Evolutionary conservation across 2,797 vertebrate genomes (phyloP).

Genomic region (Apogon talboti): DNA sequence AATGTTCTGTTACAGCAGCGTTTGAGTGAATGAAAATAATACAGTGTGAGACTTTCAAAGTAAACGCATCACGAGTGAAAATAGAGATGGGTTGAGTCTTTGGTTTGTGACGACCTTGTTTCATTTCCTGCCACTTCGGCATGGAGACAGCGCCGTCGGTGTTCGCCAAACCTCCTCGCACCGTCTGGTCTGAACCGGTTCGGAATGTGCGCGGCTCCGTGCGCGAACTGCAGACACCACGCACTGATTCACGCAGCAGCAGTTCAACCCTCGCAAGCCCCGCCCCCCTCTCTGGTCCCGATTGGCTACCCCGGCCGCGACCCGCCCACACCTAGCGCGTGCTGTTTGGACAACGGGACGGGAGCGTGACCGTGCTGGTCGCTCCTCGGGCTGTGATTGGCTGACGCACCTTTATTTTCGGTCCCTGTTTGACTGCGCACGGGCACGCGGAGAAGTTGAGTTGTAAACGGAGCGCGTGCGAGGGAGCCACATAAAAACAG

Average conservation of each 20-base stretch:
- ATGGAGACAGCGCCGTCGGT: conserved; percentile 57
- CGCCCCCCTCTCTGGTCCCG: neutral
- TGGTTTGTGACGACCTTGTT: conserved; percentile 30
- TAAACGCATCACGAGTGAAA: too few relatives aligned
- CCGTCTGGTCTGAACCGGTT: conserved; percentile 88
- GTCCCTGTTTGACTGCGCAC: conserved; percentile 32
- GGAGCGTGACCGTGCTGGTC: conserved; percentile 1
- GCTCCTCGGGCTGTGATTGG: conserved; percentile 68
- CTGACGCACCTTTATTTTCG: conserved; percentile 45
- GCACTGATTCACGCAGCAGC: conserved; percentile 61
- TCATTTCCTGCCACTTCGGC: conserved; percentile 68
- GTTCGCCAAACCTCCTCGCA: conserved; percentile 70
- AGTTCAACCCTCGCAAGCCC: conserved; percentile 41
- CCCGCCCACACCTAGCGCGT: conserved; percentile 56
- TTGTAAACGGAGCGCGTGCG: conserved; percentile 84
- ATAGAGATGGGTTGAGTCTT: neutral
- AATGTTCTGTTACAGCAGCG: conserved; percentile 1
- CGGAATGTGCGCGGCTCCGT: conserved; percentile 77
- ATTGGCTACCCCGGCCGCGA: conserved; percentile 29
- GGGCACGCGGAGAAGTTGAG: conserved; percentile 71
- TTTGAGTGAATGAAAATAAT: neutral
- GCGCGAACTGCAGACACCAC: conserved; percentile 63
- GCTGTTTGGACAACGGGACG: conserved; percentile 47
- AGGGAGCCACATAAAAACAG: conserved; percentile 56
- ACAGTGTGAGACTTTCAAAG: neutral